A percentile compares a stretch with the other conserved stretches of the same genome.
These are phyloP conservation scores for Monochamus alternatus DNA, from an alignment of 2,888 invertebrate genomes.

Conservation along the genomic window DNA sequence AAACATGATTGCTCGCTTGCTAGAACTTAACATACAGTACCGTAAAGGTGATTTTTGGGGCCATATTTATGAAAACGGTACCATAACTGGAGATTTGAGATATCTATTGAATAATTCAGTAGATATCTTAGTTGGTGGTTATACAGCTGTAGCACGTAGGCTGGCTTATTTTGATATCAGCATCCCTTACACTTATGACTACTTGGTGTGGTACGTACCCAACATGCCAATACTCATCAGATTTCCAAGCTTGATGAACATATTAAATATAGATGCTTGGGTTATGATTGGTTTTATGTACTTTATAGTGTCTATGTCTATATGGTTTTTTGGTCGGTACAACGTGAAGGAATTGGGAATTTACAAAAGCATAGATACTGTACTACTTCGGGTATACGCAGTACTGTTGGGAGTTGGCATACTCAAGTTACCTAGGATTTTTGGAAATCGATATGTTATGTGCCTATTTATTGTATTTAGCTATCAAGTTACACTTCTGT, in stretches of 20 bases:
- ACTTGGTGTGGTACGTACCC: constrained; percentile 42
- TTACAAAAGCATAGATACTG: constrained; percentile 30
- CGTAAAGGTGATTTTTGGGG: neutral
- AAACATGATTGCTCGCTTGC: constrained; percentile 11
- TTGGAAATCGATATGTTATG: constrained; percentile 38
- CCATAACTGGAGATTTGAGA: constrained; percentile 6
- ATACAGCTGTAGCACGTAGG: constrained; percentile 19
- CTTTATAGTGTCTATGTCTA: constrained; percentile 14
- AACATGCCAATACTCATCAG: constrained; percentile 15
- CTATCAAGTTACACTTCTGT: constrained; percentile 8
- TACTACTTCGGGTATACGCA: constrained; percentile 14
- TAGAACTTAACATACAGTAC: constrained; percentile 19
- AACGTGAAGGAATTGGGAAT: constrained; percentile 18
- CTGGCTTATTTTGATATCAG: constrained; percentile 23
- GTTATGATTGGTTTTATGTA: constrained; percentile 12
- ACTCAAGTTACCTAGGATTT: constrained; percentile 18
- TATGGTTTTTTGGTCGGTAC: constrained; percentile 31
- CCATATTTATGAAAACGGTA: neutral
- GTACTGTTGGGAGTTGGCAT: constrained; percentile 8
- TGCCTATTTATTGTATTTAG: constrained; percentile 31
- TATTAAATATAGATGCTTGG: constrained; percentile 10
- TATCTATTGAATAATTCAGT: constrained; percentile 29
- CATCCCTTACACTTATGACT: constrained; percentile 31
- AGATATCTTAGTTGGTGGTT: constrained; percentile 44
- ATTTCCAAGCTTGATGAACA: constrained; percentile 32